Evolutionary conservation across 2,797 vertebrate genomes (phyloP).

Genomic region (Sebastes matsubarae): DNA sequence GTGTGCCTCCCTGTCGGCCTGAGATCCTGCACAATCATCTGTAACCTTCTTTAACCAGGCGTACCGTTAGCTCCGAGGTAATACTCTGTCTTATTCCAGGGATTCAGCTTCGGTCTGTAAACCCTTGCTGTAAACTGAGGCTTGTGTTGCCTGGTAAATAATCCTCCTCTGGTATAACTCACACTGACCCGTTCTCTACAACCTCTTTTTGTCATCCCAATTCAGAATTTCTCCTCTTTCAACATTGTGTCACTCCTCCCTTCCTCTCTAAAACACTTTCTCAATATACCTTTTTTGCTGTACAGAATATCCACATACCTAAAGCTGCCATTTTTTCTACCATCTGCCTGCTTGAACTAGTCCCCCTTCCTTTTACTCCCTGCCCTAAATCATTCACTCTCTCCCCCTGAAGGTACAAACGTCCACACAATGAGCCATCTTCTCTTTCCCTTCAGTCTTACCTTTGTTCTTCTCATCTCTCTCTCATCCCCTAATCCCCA

Average conservation of each 20-base stretch:
- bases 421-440: constrained; percentile 23
- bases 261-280: constrained; percentile 30
- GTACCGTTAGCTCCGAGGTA: background rate
- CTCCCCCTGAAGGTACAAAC: background rate
- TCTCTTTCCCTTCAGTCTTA: constrained; percentile 8
- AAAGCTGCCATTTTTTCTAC: background rate
- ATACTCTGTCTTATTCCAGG: background rate
- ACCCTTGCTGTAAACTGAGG: constrained; percentile 18
- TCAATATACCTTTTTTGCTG: constrained; percentile 8
- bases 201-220: constrained; percentile 20
- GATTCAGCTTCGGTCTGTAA: background rate
- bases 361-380: background rate
- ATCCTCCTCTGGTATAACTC: constrained; percentile 18
- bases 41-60: background rate
- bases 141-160: constrained; percentile 19
- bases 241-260: constrained; percentile 37
- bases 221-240: constrained; percentile 37
- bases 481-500: constrained; percentile 53
- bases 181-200: background rate
- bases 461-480: constrained; percentile 43
- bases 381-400: background rate
- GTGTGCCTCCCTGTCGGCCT: background rate
- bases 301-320: background rate
- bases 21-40: constrained; percentile 13
- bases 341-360: constrained; percentile 10